Base-by-base conservation (phyloP, 23 tunicate genomes). In the Trididemnum miniatum region DNA sequence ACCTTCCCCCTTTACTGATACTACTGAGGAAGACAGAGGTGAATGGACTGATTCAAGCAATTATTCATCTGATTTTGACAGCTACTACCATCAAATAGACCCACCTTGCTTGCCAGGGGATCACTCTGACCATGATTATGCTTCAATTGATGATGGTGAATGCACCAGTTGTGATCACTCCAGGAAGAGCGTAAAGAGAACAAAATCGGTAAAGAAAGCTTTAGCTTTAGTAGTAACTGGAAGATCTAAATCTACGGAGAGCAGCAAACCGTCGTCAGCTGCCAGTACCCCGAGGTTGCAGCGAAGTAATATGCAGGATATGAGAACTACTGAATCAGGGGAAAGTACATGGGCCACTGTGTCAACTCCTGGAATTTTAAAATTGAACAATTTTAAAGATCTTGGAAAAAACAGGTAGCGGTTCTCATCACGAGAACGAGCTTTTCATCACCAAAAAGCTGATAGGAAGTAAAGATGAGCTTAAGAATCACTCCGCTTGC, bases 271-370 rank as follows among this genome's bases (percentile, higher is more conserved):
- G 9, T 38, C 76, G 3, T 54, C 51, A 3, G 20, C 30, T 7
- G 20, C 20, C 25, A 39, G 9, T 2, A 77, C 54, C 39, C 82
- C 82, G 9, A 77, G 54, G 31, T 51, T 77, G 4, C 82, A 77
- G 35, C 66, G 82, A 36, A 31, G 35, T 2, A 77, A 77, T 20
- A 77, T 77, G 67, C 67, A 77, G n/a, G 67, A 77, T 31, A 77
- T 77, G 67, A 52, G 67, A 28, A 26, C 40, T 4, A 54, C 65
- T 9, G 44, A 22, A 5, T 23, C 30, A 4, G 82, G 44, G 2
- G 12, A 24, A 15, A 18, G 82, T n/a, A 77, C 82, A 4, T 77
- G 82, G 82, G 82, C 29, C 24, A 77, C 82, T 52, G 82, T 77
- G 2, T 77, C 82, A 3, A 77, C 82, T 20, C 82, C 82, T 31